Base-by-base conservation (phyloP, 2,113 vertebrate genomes). In the Pycnonotus jocosus region DNA sequence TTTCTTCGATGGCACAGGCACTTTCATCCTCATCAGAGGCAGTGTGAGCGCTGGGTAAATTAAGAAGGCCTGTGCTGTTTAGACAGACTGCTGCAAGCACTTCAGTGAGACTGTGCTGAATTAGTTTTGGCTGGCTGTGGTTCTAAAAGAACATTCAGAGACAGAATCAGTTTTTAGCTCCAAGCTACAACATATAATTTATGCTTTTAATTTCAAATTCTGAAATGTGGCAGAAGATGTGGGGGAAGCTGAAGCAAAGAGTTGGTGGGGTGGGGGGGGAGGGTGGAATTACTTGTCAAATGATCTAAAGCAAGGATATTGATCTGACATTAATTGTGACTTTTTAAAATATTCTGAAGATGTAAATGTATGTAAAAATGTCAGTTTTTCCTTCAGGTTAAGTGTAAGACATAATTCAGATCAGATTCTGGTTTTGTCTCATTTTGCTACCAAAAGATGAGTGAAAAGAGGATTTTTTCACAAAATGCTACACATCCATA, bases 181-280 rank as follows among this genome's bases (percentile, higher is more conserved):
- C 86, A 80, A 97, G 89, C 80, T 94, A 83, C 38, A 93, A 54
- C 60, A 18, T 93, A 82, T 90, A 95, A 96, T 96, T 97, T 96
- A 97, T 97, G 77, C n/a, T 97, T 97, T 97, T 96, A 96, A 97
- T 97, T 97, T 97, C 85, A 92, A 96, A 95, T 95, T 92, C 54
- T 88, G 95, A 91, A 94, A 64, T 90, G 60, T 62, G 66, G 48
- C 45, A 70, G 92, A 44, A 69, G 60, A 71, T 35, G 42, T 91
- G 64, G 62, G 60, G 70, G 60, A 86, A 86, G 66, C 56, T 4
- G 4, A 73, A 81, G 76, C 4, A 73, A 38, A 73, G 70, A 50
- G 25, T 48, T 47, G 60, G 14, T 19, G 6, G 30, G 31, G 53
- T 33, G 30, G 33, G 53, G 31, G 53, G 30, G 50, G 35, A 53